These are phyloP conservation scores for Chironomus tentans DNA, from an alignment of 2,888 invertebrate genomes.

Conservation along the genomic window DNA sequence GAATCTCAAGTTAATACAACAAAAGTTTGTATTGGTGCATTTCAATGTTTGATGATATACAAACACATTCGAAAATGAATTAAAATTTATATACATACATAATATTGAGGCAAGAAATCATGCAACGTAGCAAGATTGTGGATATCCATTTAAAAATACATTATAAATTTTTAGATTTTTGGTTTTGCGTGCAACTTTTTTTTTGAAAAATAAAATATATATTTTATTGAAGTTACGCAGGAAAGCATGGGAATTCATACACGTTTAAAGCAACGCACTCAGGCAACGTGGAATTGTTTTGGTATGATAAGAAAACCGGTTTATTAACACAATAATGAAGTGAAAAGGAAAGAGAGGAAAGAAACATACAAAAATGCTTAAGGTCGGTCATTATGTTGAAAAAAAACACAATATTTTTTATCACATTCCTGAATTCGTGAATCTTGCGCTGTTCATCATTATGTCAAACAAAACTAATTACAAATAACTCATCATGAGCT, in stretches of 20 bases:
- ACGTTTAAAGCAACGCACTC: not conserved
- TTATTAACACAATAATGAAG: not conserved
- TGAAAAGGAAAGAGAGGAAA: not conserved
- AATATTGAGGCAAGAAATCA: too few species aligned
- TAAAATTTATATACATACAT: too few species aligned
- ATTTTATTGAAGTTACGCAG: not conserved
- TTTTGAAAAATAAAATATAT: not conserved
- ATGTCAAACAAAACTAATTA: too few species aligned
- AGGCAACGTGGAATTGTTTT: not conserved
- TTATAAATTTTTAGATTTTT: too few species aligned
- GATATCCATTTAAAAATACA: too few species aligned
- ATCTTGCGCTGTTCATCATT: too few species aligned
- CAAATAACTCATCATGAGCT: too few species aligned
- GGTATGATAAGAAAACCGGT: slow-evolving; percentile 15
- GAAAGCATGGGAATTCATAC: not conserved
- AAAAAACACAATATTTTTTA: not conserved
- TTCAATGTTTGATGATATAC: not conserved
- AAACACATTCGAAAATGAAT: not conserved
- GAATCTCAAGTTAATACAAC: not conserved
- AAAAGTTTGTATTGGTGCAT: not conserved
- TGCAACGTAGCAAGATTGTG: too few species aligned
- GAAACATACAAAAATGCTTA: not conserved
- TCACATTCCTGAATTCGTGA: too few species aligned
- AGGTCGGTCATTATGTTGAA: not conserved
- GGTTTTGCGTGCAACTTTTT: too few species aligned